Base-by-base conservation (phyloP, 2,113 vertebrate species). In the Parotia lawesii region DNA sequence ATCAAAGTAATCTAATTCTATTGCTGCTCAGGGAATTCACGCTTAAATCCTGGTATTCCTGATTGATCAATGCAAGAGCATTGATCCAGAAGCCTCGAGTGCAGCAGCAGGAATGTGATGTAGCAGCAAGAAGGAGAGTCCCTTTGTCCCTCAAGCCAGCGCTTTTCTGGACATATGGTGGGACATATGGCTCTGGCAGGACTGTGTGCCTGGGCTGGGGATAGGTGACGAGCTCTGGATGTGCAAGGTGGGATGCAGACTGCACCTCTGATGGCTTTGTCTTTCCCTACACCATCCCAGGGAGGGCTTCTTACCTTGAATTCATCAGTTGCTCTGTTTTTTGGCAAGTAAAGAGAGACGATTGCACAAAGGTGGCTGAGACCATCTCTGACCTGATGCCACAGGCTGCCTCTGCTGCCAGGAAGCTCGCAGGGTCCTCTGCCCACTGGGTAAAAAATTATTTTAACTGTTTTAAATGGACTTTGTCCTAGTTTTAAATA, bases 121-220 rank as follows among this genome's bases (percentile, higher is more conserved):
- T 6, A 28, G 64, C 14, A 40, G 53, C 65, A 54, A 40, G 62
- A 69, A 50, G 71, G 38, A 0, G 1, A 80, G 53, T 31, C 37
- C 2, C 0, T 65, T 48, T 1, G 1, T 66, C 3, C 40, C 37
- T 35, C 1, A 1, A 37, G 76, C 78, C 24, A 16, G 69, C 0
- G 0, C 56, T 44, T 48, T 72, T 62, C 22, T 66, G 90, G 78
- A 40, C 51, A 42, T 73, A 72, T 8, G 62, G 81, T 45, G 29
- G 80, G 51, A 86, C 72, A 42, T 60, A 76, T 8, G 87, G 89
- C 80, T 75, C 57, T 66, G 6, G 1, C 69, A 37, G 48, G 89
- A 15, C 54, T 31, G 15, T 0, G 0, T 45, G 75, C 71, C 86
- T 58, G 74, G n/a, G 35, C 66, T 85, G 82, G 40, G 24, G 62